phyloP scores from a whole-genome alignment of 2,797 vertebrate species.

The Xyrichtys novacula region DNA sequence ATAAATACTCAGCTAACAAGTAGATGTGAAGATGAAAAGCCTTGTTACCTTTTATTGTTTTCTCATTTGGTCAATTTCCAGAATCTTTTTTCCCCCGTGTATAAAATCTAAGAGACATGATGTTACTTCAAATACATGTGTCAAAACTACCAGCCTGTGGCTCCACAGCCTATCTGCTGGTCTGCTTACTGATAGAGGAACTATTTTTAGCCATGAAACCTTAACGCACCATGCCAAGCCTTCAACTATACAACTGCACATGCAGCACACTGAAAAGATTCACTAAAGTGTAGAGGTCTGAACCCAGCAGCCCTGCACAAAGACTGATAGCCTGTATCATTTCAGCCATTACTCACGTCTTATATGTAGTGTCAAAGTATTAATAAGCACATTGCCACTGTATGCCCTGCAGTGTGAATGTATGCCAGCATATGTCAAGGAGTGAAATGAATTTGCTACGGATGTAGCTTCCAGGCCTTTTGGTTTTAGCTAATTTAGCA shows the following conservation, averaged over 20 bases:
- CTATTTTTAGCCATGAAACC: conserved; percentile 82
- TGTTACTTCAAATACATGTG: conserved; percentile 49
- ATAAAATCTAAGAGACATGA: conserved; percentile 15
- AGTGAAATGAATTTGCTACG: conserved; percentile 70
- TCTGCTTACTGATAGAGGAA: conserved; percentile 66
- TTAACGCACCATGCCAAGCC: conserved; percentile 68
- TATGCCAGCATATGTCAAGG: conserved; percentile 61
- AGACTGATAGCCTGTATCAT: conserved; percentile 50
- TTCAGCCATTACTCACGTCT: conserved; percentile 41
- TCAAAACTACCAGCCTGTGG: conserved; percentile 47
- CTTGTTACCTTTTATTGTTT: not conserved
- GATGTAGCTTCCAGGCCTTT: conserved; percentile 56
- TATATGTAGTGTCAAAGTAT: conserved; percentile 64
- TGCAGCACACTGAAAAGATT: conserved; percentile 77
- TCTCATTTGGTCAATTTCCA: not conserved
- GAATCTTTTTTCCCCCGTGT: not conserved
- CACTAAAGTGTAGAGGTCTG: conserved; percentile 63
- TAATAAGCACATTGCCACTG: conserved; percentile 61
- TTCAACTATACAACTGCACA: conserved; percentile 72
- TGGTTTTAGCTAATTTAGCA: conserved; percentile 74
- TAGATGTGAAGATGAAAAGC: not conserved
- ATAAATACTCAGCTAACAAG: conserved; percentile 1
- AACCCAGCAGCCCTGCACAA: conserved; percentile 57
- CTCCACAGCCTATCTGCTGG: conserved; percentile 61
- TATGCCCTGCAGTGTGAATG: conserved; percentile 38